Evolutionary conservation across 2,888 invertebrate genomes (phyloP), one percentile per base, ranked within the genome.

Genomic region (Villa cingulata): DNA sequence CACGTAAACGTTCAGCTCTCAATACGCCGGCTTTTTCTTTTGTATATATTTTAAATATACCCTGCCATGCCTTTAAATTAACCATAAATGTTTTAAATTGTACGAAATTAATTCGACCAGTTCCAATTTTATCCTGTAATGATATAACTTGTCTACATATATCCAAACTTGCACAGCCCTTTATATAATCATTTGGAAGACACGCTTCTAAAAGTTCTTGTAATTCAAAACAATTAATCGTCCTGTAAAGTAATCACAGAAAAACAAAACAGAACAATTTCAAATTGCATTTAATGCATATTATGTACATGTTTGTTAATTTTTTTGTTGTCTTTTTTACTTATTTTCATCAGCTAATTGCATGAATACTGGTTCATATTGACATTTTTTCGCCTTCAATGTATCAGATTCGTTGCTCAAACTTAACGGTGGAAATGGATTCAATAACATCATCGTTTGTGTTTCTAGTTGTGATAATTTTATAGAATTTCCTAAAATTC

Each of bases 1-100:
- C 90, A 29, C 84, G 73, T 46, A 91, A 70, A 52, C 88, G 73
- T 68, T 92, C 92, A 0, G 89, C 89, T 57, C 86, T 80, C 27
- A 92, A 70, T 15, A 92, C 88, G 2, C 91, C 91, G 50, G 88
- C 87, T 65, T 89, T 90, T 64, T 91, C 90, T 59, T 86, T 83
- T 7, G 90, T 86, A 63, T 92, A 90, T 57, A 82, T 83, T 66
- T 87, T 87, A 68, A 92, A 92, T 2, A 88, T 82, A 19, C 83
- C 80, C 62, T 92, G 91, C 91, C 91, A 91, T 51, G 84, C 80
- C 61, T 90, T 91, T 41, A 92, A 68, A 59, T 89, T 91, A 59
- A 86, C 88, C 81, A 92, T 88, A 53, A 92, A 74, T 61, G 91
- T 89, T 64, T 88, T 90, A 66, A 91, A 92, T 61, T 91, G 88